Conservation (phyloP, 2,113 vertebrate species). For the Rhinoptilus africanus region DNA sequence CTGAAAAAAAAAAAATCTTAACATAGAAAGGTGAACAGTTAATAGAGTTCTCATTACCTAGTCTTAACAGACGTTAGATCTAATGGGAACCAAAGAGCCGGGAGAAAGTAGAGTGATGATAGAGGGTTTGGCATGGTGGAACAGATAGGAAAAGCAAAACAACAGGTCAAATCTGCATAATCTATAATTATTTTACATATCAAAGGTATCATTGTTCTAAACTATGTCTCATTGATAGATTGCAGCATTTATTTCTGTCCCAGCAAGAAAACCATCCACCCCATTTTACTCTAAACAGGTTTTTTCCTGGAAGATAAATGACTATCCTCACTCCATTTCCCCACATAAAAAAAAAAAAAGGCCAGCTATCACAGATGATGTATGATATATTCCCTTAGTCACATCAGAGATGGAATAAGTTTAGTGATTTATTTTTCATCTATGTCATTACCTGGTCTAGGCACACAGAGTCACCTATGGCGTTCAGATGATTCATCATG, state of each 20-base stretch:
- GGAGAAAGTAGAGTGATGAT: not conserved
- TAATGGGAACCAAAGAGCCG: not conserved
- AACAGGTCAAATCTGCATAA: not conserved
- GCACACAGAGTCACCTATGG: slow-evolving; percentile 74
- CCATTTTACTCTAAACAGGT: not conserved
- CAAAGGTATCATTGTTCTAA: not conserved
- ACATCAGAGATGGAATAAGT: not conserved
- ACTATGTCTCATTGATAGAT: not conserved
- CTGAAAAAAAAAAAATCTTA: not conserved
- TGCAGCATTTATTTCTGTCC: not conserved
- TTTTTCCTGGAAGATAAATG: not conserved
- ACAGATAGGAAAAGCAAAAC: not conserved
- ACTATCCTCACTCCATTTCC: not conserved
- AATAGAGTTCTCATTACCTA: not conserved
- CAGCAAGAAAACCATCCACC: not conserved
- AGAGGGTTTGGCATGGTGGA: not conserved
- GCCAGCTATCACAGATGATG: not conserved
- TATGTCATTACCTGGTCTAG: slow-evolving; percentile 74
- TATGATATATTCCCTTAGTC: not conserved
- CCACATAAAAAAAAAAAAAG: not conserved
- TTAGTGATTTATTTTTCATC: not conserved
- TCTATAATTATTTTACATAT: not conserved
- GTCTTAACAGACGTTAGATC: not conserved
- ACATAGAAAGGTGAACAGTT: not conserved
- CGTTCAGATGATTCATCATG: slow-evolving; percentile 83